Base-by-base conservation (phyloP, 2,888 invertebrate species). In the Patella depressa region DNA sequence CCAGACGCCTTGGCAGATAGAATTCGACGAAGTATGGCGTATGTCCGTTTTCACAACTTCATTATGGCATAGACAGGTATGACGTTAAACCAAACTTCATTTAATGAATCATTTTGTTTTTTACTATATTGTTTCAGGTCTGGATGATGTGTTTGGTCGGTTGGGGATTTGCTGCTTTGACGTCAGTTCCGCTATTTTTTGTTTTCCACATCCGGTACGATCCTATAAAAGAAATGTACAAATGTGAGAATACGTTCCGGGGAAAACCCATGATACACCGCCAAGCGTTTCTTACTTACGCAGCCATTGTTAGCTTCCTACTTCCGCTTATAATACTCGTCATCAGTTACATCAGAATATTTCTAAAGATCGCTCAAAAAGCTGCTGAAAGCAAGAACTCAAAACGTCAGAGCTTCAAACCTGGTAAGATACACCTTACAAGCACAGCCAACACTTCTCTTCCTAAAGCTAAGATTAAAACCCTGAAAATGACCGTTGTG, bases 401-500 rank as follows among this genome's bases (percentile, higher is more conserved):
- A 19, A 85, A 85, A 69, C 82, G 83, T 29, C 82, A 83, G 76
- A 84, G 82, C 70, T 84, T 85, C 65, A 89, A 87, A 73, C 86
- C 89, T 4, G 90, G 89, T 7, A 89, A 89, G 79, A 84, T 90
- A 45, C 87, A 88, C 53, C 84, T 90, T 15, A 89, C 89, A 78
- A 88, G 88, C 79, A 89, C 90, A 2, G 86, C 85, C 15, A 89
- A 89, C 14, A 86, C 84, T 45, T 89, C 91, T 0, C 84, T 92
- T 34, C 90, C 90, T 15, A 88, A 86, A 76, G 92, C 92, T 11
- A 91, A 91, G 82, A 85, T 89, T 17, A 92, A 91, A 80, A 91
- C 91, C 3, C 81, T 92, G 53, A 91, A 89, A 81, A 91, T 92
- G 91, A 91, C 91, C 7, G 82, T 91, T 55, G 90, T 91, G 9